Conservation (phyloP, 1,140 invertebrate species). For the Papilio polyxenes region DNA sequence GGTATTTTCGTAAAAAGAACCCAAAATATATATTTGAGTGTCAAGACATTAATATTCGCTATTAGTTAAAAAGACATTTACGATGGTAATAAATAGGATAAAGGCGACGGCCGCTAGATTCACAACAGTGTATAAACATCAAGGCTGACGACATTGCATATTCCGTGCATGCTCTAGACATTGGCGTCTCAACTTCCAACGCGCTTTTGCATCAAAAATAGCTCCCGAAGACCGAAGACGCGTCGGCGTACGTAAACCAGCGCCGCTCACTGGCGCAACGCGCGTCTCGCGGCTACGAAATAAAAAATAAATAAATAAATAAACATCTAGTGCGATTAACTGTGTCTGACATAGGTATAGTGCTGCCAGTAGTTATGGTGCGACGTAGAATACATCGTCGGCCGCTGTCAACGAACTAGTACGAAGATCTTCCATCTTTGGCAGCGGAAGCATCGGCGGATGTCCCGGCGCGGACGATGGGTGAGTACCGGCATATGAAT, state of each 20-base stretch:
- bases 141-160: conserved; percentile 78
- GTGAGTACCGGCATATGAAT: conserved; percentile 78
- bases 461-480: conserved; percentile 77
- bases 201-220: conserved; percentile 80
- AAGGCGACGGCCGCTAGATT: conserved; percentile 22
- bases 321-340: conserved; percentile 43
- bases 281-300: conserved; percentile 57
- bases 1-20: background rate
- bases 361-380: conserved; percentile 61
- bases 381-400: conserved; percentile 52
- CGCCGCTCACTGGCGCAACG: conserved; percentile 65
- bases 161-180: conserved; percentile 80
- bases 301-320: conserved; percentile 45
- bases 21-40: background rate
- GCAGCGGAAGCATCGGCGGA: conserved; percentile 78
- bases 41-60: conserved; percentile 2
- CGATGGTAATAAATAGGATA: conserved; percentile 27
- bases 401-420: conserved; percentile 76
- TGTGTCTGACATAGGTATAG: conserved; percentile 50
- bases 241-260: conserved; percentile 72
- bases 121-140: conserved; percentile 56
- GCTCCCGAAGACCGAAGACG: conserved; percentile 75
- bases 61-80: conserved; percentile 25
- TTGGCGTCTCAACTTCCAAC: conserved; percentile 74
- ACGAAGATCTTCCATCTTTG: conserved; percentile 77